These are phyloP conservation scores for Ailuropoda melanoleuca DNA, from an alignment of 2,113 vertebrate species.

Conservation along the genomic window DNA sequence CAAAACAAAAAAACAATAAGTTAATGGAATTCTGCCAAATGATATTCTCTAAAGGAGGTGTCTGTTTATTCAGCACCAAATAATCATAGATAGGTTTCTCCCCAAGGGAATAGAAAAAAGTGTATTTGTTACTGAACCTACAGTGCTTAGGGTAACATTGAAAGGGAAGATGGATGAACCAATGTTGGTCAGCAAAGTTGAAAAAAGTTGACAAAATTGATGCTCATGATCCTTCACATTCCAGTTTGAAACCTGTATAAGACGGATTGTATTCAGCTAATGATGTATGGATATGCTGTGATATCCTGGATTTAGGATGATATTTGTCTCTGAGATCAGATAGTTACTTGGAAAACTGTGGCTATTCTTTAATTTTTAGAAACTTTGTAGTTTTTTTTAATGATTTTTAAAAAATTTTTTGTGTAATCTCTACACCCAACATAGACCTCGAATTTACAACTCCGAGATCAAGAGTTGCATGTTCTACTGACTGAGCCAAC, in stretches of 20 bases:
- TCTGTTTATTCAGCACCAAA: conserved; percentile 69
- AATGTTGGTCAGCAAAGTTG: background rate
- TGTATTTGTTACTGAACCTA: conserved; percentile 67
- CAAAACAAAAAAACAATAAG: conserved; percentile 69
- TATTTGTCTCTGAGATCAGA: background rate
- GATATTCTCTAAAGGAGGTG: conserved; percentile 52
- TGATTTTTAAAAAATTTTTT: background rate
- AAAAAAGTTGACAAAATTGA: background rate
- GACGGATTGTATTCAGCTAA: background rate
- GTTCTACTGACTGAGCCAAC: background rate
- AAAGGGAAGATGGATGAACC: conserved; percentile 49
- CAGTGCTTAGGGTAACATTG: conserved; percentile 71
- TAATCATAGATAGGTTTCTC: conserved; percentile 75
- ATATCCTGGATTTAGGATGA: background rate
- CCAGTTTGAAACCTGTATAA: background rate
- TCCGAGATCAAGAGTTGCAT: background rate
- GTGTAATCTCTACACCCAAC: background rate
- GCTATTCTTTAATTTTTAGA: background rate
- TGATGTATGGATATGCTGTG: background rate
- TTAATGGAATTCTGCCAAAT: conserved; percentile 63
- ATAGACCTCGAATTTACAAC: background rate
- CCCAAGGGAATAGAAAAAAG: conserved; percentile 52
- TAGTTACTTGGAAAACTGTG: background rate
- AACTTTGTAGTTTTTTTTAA: background rate
- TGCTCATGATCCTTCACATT: background rate